Conservation (phyloP, 2,113 vertebrate genomes). For the Mesocricetus auratus region DNA sequence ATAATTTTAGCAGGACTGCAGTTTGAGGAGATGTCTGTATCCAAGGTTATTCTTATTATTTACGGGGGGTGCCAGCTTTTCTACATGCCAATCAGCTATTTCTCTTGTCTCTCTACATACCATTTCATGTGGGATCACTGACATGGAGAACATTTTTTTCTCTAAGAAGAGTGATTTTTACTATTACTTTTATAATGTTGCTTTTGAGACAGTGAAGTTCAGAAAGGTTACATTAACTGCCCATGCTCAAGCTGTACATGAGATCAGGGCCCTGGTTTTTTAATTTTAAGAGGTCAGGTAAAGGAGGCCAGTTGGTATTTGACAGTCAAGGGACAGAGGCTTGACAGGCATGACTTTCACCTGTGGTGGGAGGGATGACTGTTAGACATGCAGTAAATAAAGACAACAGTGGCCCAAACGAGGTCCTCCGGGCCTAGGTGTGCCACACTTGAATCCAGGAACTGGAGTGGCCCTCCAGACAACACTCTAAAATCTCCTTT, state of each 20-base stretch:
- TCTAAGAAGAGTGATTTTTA: neutral
- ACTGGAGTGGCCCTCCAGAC: neutral
- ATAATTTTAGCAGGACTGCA: neutral
- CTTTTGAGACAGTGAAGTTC: conserved; percentile 16
- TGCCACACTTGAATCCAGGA: conserved; percentile 1
- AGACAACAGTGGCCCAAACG: neutral
- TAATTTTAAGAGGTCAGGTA: conserved; percentile 21
- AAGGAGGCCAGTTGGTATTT: conserved; percentile 14
- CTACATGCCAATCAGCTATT: neutral
- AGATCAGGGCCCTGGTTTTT: neutral
- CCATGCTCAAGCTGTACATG: no score
- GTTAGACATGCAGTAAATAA: neutral
- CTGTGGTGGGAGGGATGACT: neutral
- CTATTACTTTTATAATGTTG: neutral
- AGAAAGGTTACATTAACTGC: neutral
- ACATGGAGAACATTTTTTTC: neutral
- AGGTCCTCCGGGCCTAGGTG: neutral
- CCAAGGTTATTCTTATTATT: no score
- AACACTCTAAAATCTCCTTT: neutral
- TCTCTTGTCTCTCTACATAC: neutral
- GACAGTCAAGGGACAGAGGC: neutral
- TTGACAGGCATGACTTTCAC: neutral
- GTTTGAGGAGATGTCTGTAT: neutral
- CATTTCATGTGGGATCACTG: conserved; percentile 26
- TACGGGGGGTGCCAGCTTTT: neutral